Base-by-base conservation (phyloP, 2,888 invertebrate species). In the Nymphalis polychloros region DNA sequence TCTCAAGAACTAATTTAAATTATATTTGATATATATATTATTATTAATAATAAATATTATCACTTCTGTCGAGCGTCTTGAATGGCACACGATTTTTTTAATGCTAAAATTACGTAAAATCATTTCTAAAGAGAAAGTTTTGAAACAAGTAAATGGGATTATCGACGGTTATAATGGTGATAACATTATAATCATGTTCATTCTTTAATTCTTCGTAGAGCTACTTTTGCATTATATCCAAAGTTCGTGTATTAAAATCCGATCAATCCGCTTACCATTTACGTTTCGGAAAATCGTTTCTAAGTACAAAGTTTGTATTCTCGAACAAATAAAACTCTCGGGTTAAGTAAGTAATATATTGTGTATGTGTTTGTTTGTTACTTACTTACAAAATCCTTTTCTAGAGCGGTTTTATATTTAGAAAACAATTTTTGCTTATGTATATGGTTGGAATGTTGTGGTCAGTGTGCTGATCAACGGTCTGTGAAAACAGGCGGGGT, bases 231-330 rank as follows among this genome's bases (percentile, higher is more conserved):
- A 53, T 66, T 55, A 23, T n/a, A 35, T 47, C 47, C 46, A 47
- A 66, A 61, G 60, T 61, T 61, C 4, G 53, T 47, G 60, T 53
- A 61, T 66, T 66, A 61, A 66, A 66, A 66, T 55, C 47, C 66
- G 50, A 66, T 66, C 66, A 66, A 66, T 66, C 60, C 66, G 60
- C 53, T 61, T 55, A 48, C 31, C 59, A 50, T 53, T 59, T 64
- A 59, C 27, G 50, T 27, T 50, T 41, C n/a, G 20, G 53, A 27
- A 27, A 60, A 66, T 31, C 20, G 60, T 66, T 53, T 31, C n/a
- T 53, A 66, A 66, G 66, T 60, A 66, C 35, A n/a, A 66, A 61
- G 66, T 66, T 66, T 53, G 66, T 52, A 50, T 50, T 65, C 31
- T 60, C 60, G 47, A 47, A 52, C 65, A 60, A 60, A 52, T 66